Percentiles rank a stretch among this genome's conserved stretches.
Evolutionary conservation across 2,888 invertebrate genomes (phyloP).

Genomic region (Sinelater perroti): DNA sequence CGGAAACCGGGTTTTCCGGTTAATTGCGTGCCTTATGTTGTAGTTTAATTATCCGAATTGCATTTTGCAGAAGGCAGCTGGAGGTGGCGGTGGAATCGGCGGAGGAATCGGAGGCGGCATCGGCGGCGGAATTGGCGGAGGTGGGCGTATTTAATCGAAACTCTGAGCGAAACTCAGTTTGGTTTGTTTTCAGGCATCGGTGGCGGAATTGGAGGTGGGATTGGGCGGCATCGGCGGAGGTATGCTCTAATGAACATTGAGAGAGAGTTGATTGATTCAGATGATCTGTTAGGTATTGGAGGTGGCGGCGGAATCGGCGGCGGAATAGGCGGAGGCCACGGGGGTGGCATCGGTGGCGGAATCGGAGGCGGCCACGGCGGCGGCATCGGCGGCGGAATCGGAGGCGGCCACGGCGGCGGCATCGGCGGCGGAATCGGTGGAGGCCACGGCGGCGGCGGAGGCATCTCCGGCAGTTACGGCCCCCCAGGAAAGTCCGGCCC

Average conservation of each 20-base stretch:
- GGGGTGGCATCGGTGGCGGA: conserved; percentile 60
- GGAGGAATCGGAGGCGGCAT: conserved; percentile 40
- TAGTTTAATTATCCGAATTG: too few species aligned
- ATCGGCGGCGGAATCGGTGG: conserved; percentile 49
- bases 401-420: conserved; percentile 59
- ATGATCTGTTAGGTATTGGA: conserved; percentile 20
- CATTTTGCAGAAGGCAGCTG: conserved; percentile 39
- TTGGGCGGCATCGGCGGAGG: conserved; percentile 61
- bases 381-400: conserved; percentile 43
- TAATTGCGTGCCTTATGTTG: too few species aligned
- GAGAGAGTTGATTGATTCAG: neutral
- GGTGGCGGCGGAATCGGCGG: conserved; percentile 52
- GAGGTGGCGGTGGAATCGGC: conserved; percentile 44
- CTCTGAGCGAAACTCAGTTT: too few species aligned
- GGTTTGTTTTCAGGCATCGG: conserved; percentile 30
- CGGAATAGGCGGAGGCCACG: conserved; percentile 55
- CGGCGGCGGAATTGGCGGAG: conserved; percentile 56
- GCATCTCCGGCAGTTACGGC: conserved; percentile 58
- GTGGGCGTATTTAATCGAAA: too few species aligned
- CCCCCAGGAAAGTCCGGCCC: conserved; percentile 61
- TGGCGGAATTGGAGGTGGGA: conserved; percentile 57
- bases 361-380: conserved; percentile 53
- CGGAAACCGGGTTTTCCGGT: too few species aligned
- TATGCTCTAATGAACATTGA: conserved; percentile 28
- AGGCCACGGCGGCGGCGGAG: conserved; percentile 44